Percentiles rank a stretch among this genome's conserved stretches.
These are phyloP conservation scores for Spodoptera littoralis DNA, from an alignment of 2,888 invertebrate genomes.

Conservation along the genomic window DNA sequence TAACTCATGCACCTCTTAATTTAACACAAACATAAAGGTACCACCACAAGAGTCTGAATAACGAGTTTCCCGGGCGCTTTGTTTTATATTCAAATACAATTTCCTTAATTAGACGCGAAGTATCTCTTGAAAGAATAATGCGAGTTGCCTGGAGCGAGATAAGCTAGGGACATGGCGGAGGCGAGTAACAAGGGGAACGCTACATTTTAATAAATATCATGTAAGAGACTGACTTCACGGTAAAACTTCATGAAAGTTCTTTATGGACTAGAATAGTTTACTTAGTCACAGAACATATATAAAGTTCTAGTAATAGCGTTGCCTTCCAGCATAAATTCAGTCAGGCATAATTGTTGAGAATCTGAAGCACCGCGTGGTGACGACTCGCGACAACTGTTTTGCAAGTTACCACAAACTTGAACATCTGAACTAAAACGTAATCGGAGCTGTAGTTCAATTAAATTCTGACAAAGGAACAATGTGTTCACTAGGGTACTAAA, in stretches of 20 bases:
- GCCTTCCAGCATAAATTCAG: conserved; percentile 15
- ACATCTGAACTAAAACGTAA: conserved; percentile 46
- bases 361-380: conserved; percentile 10
- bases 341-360: conserved; percentile 12
- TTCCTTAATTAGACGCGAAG: conserved; percentile 78
- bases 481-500: conserved; percentile 39
- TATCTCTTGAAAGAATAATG: conserved; percentile 77
- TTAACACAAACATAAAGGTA: conserved; percentile 66
- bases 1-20: conserved; percentile 48
- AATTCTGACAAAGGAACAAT: conserved; percentile 58
- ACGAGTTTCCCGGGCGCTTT: conserved; percentile 67
- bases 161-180: conserved; percentile 53
- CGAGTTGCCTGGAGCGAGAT: conserved; percentile 65
- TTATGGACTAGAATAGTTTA: conserved; percentile 11
- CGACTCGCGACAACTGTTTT: conserved; percentile 44
- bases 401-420: conserved; percentile 50
- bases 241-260: conserved; percentile 39
- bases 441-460: conserved; percentile 58
- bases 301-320: conserved; percentile 2
- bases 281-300: no score
- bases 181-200: conserved; percentile 53
- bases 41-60: conserved; percentile 64
- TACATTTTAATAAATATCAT: conserved; percentile 61
- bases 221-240: conserved; percentile 56
- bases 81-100: conserved; percentile 79